Evolutionary conservation across 1,140 invertebrate species (phyloP).

Genomic region (Stegodyphus mimosarum): DNA sequence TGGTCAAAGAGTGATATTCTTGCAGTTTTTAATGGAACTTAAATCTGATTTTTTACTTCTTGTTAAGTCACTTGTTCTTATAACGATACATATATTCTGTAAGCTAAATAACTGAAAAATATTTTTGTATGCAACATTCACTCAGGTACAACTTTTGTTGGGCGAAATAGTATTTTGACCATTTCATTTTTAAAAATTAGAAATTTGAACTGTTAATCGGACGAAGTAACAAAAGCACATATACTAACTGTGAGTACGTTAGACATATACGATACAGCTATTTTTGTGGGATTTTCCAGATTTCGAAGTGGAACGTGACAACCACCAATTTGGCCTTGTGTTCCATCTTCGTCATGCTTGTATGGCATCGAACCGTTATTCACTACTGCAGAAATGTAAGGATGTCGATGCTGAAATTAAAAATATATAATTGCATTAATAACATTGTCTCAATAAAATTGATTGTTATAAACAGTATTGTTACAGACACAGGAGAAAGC

Average conservation of each 20-base stretch:
- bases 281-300: slow-evolving; percentile 11
- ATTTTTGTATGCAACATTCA: background rate
- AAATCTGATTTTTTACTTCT: too few relatives aligned
- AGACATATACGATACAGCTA: slow-evolving; percentile 44
- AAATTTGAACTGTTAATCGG: background rate
- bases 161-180: background rate
- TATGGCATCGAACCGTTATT: slow-evolving; percentile 95
- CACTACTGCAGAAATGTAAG: slow-evolving; percentile 97
- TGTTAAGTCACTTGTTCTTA: too few relatives aligned
- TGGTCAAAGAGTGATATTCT: too few relatives aligned
- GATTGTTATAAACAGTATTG: slow-evolving; percentile 80
- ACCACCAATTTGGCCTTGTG: slow-evolving; percentile 23
- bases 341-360: slow-evolving; percentile 95
- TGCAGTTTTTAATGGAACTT: too few relatives aligned
- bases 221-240: background rate
- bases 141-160: background rate
- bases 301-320: slow-evolving; percentile 31
- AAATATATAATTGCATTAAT: slow-evolving; percentile 69
- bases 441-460: too few relatives aligned
- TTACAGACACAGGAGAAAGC: background rate
- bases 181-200: background rate
- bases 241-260: slow-evolving; percentile 30
- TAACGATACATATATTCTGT: background rate
- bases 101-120: background rate
- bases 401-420: slow-evolving; percentile 88